Evolutionary conservation across 2,113 vertebrate genomes (phyloP).

Genomic region (Macquaria ambigua): DNA sequence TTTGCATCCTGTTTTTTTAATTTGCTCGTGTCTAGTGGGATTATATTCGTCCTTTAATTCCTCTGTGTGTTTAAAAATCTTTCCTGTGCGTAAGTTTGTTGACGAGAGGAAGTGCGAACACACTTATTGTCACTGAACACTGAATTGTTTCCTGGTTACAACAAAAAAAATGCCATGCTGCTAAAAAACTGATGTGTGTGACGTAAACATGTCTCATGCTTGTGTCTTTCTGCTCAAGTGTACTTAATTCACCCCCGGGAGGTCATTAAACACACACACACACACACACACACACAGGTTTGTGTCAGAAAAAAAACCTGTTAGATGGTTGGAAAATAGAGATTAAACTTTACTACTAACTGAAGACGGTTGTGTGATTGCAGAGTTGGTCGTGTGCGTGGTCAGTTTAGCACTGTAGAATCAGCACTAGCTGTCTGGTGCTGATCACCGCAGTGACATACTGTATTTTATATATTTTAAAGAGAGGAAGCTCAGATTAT

Average conservation of each 20-base stretch:
- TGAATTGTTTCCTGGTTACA: conserved; percentile 37
- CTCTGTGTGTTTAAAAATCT: background rate
- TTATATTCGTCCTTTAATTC: background rate
- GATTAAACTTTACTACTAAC: too few species aligned
- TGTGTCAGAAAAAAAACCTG: too few species aligned
- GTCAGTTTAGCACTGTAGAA: too few species aligned
- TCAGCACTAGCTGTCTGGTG: too few species aligned
- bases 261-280: conserved; percentile 47
- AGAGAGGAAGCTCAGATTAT: too few species aligned
- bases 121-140: conserved; percentile 16
- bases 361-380: too few species aligned
- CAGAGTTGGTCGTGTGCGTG: too few species aligned
- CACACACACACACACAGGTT: background rate
- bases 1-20: background rate
- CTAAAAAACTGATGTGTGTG: conserved; percentile 14
- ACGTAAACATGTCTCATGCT: conserved; percentile 24
- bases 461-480: too few species aligned
- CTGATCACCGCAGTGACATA: too few species aligned
- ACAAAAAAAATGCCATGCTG: too few species aligned
- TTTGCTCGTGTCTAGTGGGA: background rate
- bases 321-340: too few species aligned
- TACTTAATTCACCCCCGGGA: conserved; percentile 11
- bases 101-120: background rate
- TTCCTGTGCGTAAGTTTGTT: background rate
- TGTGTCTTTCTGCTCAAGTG: conserved; percentile 12